phyloP scores from a whole-genome alignment of 2,113 vertebrate genomes.

The Hypomesus transpacificus region DNA sequence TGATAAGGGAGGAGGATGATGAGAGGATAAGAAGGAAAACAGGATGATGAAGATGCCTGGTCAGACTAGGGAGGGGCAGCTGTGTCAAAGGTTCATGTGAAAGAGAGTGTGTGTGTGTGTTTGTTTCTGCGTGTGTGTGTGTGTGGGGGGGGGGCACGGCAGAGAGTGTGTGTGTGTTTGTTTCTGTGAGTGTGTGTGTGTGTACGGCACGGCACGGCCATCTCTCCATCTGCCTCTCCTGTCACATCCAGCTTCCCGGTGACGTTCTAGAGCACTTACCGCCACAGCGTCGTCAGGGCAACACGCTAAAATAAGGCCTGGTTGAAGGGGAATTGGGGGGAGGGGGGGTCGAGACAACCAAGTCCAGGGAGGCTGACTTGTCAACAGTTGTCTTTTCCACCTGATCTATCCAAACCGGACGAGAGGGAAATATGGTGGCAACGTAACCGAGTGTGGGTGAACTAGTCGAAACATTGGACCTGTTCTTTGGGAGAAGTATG shows the following conservation, averaged over 20 bases:
- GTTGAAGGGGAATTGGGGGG: conserved; percentile 21
- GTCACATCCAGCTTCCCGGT: conserved; percentile 59
- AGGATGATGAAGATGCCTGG: too few species aligned
- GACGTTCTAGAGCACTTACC: conserved; percentile 58
- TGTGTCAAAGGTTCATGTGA: background rate
- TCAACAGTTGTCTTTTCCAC: conserved; percentile 18
- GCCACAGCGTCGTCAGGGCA: conserved; percentile 53
- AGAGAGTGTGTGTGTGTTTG: background rate
- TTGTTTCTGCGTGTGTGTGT: background rate
- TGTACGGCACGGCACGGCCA: background rate
- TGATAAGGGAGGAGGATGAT: background rate
- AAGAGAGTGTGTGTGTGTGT: background rate
- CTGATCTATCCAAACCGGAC: conserved; percentile 24
- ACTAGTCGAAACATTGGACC: background rate
- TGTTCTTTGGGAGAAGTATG: conserved; percentile 5
- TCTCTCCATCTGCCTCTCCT: conserved; percentile 38
- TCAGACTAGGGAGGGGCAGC: background rate
- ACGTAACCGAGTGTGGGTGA: background rate
- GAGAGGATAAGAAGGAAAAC: too few species aligned
- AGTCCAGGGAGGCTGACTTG: conserved; percentile 8
- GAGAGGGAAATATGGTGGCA: background rate
- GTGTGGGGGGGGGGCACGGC: background rate
- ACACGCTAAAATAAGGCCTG: conserved; percentile 54
- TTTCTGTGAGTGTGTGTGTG: background rate
- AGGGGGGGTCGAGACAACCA: conserved; percentile 17